Conservation (phyloP, 2,888 invertebrate species). For the Erebia palarica region DNA sequence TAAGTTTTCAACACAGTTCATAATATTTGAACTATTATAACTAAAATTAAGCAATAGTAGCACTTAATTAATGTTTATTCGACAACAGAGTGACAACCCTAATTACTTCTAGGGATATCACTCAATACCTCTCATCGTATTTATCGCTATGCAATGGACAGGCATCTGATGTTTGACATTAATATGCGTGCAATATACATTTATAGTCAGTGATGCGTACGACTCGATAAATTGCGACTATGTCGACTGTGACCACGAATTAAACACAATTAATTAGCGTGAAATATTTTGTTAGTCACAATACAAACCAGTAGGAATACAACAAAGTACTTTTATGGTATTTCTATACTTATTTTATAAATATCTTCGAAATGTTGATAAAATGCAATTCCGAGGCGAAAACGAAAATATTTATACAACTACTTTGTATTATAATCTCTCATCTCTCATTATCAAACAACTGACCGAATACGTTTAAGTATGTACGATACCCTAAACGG, state of each 20-base stretch:
- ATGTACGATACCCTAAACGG: too few species aligned
- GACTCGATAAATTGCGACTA: slow-evolving; percentile 59
- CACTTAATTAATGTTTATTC: slow-evolving; percentile 17
- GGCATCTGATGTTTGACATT: slow-evolving; percentile 56
- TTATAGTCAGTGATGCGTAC: slow-evolving; percentile 65
- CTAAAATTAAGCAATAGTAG: neutral
- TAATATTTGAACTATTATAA: neutral
- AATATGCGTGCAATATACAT: slow-evolving; percentile 60
- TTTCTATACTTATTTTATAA: too few species aligned
- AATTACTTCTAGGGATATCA: slow-evolving; percentile 50
- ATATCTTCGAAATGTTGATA: too few species aligned
- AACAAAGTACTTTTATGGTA: too few species aligned
- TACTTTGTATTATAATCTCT: too few species aligned
- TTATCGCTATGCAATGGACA: slow-evolving; percentile 53
- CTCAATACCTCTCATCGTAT: slow-evolving; percentile 44
- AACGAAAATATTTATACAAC: too few species aligned
- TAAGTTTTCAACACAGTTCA: too few species aligned
- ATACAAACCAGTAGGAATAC: too few species aligned
- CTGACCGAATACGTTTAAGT: too few species aligned
- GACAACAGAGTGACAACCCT: slow-evolving; percentile 20
- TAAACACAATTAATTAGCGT: slow-evolving; percentile 64
- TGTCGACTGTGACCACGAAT: slow-evolving; percentile 64
- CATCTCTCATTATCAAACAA: too few species aligned
- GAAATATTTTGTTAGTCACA: slow-evolving; percentile 49
- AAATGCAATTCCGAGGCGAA: too few species aligned